These are phyloP conservation scores for Elanoides forficatus DNA, from an alignment of 2,113 vertebrate species.

Conservation along the genomic window DNA sequence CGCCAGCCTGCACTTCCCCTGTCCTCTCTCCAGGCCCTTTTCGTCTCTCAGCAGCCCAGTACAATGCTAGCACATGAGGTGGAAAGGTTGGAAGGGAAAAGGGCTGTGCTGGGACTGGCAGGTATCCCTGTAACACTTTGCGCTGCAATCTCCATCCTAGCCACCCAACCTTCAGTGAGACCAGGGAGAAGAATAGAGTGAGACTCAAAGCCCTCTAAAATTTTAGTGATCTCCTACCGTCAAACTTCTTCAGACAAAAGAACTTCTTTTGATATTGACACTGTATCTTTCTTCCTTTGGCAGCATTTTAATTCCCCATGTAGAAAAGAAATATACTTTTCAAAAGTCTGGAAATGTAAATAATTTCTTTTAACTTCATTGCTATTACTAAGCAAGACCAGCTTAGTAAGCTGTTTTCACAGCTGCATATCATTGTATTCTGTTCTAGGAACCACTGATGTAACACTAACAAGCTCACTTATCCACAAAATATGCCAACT, in stretches of 20 bases:
- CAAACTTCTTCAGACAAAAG: neutral
- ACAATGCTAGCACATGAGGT: fast-evolving
- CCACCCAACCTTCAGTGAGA: neutral
- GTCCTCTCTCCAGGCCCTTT: neutral
- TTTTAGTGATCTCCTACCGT: neutral
- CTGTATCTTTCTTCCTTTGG: neutral
- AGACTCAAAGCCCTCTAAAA: neutral
- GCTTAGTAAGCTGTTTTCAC: neutral
- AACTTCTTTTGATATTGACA: neutral
- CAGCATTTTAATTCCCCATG: neutral
- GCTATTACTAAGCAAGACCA: neutral
- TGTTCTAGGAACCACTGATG: neutral
- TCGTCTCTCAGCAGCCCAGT: neutral
- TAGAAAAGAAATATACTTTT: neutral
- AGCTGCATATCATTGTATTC: neutral
- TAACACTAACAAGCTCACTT: neutral
- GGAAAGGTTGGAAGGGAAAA: neutral
- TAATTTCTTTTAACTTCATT: neutral
- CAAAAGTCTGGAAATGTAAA: neutral
- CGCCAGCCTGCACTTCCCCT: neutral
- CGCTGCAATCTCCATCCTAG: neutral
- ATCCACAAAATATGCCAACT: neutral
- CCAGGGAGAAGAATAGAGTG: neutral
- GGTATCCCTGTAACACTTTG: neutral
- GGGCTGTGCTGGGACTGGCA: neutral